Conservation (phyloP, 2,113 vertebrate genomes). For the Entomyzon cyanotis region DNA sequence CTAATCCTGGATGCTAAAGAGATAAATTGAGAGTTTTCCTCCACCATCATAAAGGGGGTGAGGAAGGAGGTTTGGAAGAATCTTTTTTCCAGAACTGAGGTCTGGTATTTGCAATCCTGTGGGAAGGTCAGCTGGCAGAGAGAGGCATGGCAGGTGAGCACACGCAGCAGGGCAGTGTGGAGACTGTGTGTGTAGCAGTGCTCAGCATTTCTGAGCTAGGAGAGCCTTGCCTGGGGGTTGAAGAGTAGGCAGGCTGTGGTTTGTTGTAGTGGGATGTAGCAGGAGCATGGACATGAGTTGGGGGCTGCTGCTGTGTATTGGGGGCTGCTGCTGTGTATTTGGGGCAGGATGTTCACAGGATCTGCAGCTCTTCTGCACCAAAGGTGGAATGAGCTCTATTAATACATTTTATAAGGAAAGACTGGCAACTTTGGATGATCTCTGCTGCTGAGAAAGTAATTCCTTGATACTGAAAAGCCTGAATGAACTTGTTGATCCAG, state of each 20-base stretch:
- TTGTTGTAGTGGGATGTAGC: neutral
- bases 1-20: neutral
- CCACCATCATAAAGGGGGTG: neutral
- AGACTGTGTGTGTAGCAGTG: neutral
- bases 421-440: neutral
- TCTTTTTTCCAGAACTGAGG: neutral
- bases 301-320: neutral
- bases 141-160: neutral
- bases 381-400: neutral
- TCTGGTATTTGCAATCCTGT: accelerated
- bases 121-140: neutral
- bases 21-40: neutral
- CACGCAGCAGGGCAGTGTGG: accelerated
- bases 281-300: accelerated
- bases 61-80: neutral
- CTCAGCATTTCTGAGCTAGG: no score
- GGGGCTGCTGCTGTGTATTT: no score
- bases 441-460: neutral
- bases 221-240: neutral
- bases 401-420: neutral
- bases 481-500: neutral
- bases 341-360: neutral
- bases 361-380: neutral
- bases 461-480: neutral
- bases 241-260: neutral